Base-by-base conservation (phyloP, 2,113 vertebrate species). In the Alosa alosa region DNA sequence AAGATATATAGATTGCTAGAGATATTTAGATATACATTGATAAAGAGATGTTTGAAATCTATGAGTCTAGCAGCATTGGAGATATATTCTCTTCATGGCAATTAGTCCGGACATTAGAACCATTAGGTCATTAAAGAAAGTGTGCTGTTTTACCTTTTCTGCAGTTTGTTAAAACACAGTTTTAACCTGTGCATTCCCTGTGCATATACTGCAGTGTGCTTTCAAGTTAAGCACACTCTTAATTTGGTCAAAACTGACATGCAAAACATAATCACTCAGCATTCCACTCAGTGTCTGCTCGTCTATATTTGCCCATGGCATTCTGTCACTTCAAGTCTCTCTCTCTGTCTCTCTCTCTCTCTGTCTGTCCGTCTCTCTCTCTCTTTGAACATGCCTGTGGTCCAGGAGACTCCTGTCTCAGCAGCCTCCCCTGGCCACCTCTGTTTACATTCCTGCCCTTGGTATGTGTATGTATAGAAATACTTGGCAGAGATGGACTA, bases 391-490 rank as follows among this genome's bases (percentile, higher is more conserved):
- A 22, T 87, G 90, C 90, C 89, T 52, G 82, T n/a, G 44, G 86
- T 90, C 92, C 91, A 89, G 82, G 3, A 3, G 44, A 9, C 89
- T 83, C 68, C 49, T 89, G 89, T 87, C 84, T 91, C 90, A 90
- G 86, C 91, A 92, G 90, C 90, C 90, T 86, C 90, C 11, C 36
- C 91, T 91, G 88, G 93, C 89, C 87, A 85, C 41, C 45, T 81
- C 52, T 78, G 86, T 92, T 92, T 91, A 91, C 91, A 92, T 93
- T 93, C 91, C 91, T 88, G 81, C 68, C 17, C 45, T 81, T 75
- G 86, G 89, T 89, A 88, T 89, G 89, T 90, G 87, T 89, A 90
- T 83, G 88, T 86, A 85, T 20, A 20, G n/a, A 72, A 85, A 83
- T n/a, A 52, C 86, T 83, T 46, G 11, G 85, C 60, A 87, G 87